Evolutionary conservation across 2,888 invertebrate species (phyloP).

Genomic region (Timandra comae): DNA sequence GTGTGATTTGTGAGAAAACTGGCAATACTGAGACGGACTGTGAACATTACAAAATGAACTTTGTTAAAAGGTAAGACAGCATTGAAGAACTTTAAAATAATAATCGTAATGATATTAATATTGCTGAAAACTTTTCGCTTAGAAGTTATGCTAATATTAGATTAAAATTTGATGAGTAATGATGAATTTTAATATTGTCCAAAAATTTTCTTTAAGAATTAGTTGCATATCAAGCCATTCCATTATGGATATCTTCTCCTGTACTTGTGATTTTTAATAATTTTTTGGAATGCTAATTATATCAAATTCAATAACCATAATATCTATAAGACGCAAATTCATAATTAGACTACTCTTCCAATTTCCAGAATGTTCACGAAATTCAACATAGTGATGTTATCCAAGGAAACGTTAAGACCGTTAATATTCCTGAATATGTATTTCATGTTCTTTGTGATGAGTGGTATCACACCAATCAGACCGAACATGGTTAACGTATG

Average conservation of each 20-base stretch:
- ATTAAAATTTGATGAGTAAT: too few relatives aligned
- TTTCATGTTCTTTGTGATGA: slow-evolving; percentile 71
- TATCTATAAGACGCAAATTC: neutral
- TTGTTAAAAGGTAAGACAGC: slow-evolving; percentile 42
- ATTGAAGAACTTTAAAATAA: too few relatives aligned
- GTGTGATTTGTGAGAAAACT: slow-evolving; percentile 50
- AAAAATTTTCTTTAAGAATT: too few relatives aligned
- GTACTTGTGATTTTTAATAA: too few relatives aligned
- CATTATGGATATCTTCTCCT: too few relatives aligned
- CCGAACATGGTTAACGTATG: slow-evolving; percentile 75
- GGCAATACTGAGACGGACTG: slow-evolving; percentile 30
- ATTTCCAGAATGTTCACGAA: slow-evolving; percentile 43
- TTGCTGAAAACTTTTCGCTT: too few relatives aligned
- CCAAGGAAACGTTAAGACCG: slow-evolving; percentile 72
- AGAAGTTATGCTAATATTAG: too few relatives aligned
- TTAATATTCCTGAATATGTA: slow-evolving; percentile 60
- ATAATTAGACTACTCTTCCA: neutral
- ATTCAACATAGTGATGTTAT: slow-evolving; percentile 58
- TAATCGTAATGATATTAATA: too few relatives aligned
- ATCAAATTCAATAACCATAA: neutral
- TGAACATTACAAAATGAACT: slow-evolving; percentile 49
- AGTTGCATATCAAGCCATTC: too few relatives aligned
- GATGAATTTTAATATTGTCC: too few relatives aligned
- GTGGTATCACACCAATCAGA: slow-evolving; percentile 66
- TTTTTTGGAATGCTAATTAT: too few relatives aligned